Percentiles rank a stretch among this genome's conserved stretches.
phyloP scores from a whole-genome alignment of 2,888 invertebrate species.

The Drosophila quasianomalipes region DNA sequence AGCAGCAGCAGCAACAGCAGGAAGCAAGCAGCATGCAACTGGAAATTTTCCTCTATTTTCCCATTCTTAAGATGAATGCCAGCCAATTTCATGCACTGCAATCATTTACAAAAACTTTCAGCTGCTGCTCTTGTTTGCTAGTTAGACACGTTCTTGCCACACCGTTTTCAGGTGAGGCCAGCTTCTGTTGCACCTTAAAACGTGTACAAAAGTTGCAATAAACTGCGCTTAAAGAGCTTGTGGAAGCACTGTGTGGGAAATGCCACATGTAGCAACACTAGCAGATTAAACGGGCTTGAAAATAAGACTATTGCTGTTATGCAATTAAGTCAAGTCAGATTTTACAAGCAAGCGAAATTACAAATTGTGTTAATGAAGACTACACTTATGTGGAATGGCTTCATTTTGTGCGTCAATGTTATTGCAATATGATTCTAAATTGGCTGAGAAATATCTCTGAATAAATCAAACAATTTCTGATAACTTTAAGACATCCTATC shows the following conservation, averaged over 20 bases:
- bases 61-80: constrained; percentile 18
- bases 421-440: background rate
- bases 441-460: background rate
- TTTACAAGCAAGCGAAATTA: background rate
- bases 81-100: constrained; percentile 70
- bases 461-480: background rate
- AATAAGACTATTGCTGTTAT: background rate
- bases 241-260: background rate
- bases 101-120: constrained; percentile 62
- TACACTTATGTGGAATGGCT: background rate
- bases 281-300: background rate
- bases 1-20: constrained; percentile 4
- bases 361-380: background rate
- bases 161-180: constrained; percentile 19
- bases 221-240: constrained; percentile 11
- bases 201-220: constrained; percentile 15
- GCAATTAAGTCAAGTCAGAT: constrained; percentile 16
- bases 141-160: constrained; percentile 43
- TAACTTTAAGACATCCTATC: background rate
- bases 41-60: constrained; percentile 44
- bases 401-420: background rate
- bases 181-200: constrained; percentile 36
- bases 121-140: constrained; percentile 26
- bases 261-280: constrained; percentile 7
- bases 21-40: constrained; percentile 14